A percentile compares a stretch with the other conserved stretches of the same genome.
These are phyloP conservation scores for Thelohanellus kitauei DNA, from an alignment of 30 jellyfish, hydroid and myxozoan genomes.

Conservation along the genomic window DNA sequence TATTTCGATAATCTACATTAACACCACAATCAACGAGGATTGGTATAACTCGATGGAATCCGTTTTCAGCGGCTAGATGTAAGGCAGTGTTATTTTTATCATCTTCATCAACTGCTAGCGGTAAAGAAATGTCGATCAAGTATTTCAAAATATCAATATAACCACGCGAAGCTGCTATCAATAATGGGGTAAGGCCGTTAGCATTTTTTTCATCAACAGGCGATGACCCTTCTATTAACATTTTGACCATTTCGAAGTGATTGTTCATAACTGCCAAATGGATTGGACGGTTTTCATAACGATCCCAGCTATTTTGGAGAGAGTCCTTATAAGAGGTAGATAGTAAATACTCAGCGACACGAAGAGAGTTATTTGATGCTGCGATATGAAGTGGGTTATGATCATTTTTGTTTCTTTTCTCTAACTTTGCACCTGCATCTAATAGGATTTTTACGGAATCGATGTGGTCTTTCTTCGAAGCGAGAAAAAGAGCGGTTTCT, in stretches of 20 bases:
- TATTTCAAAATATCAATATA: constrained; percentile 1
- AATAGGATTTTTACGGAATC: constrained; percentile 34
- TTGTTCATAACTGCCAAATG: constrained; percentile 78
- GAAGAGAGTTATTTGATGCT: constrained; percentile 14
- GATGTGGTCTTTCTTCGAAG: constrained; percentile 55
- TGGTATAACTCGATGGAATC: constrained; percentile 32
- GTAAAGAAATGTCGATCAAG: not conserved
- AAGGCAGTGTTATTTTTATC: constrained; percentile 68
- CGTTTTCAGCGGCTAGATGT: constrained; percentile 75
- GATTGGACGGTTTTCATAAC: constrained; percentile 48
- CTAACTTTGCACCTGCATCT: constrained; percentile 64
- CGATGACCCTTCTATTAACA: not conserved
- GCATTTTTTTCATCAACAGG: constrained; percentile 69
- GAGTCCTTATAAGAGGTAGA: not conserved
- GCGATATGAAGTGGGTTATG: constrained; percentile 55
- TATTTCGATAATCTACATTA: constrained; percentile 49
- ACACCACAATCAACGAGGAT: constrained; percentile 45
- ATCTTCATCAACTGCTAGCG: constrained; percentile 25
- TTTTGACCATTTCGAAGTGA: constrained; percentile 21
- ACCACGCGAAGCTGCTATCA: constrained; percentile 75
- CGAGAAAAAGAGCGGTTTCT: constrained; percentile 63
- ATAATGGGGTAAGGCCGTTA: constrained; percentile 59
- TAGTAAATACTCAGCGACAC: not conserved
- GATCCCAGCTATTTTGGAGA: constrained; percentile 7
- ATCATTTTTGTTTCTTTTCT: constrained; percentile 22